These are phyloP conservation scores for Ispidina picta DNA, from an alignment of 2,797 vertebrate genomes.

Conservation along the genomic window DNA sequence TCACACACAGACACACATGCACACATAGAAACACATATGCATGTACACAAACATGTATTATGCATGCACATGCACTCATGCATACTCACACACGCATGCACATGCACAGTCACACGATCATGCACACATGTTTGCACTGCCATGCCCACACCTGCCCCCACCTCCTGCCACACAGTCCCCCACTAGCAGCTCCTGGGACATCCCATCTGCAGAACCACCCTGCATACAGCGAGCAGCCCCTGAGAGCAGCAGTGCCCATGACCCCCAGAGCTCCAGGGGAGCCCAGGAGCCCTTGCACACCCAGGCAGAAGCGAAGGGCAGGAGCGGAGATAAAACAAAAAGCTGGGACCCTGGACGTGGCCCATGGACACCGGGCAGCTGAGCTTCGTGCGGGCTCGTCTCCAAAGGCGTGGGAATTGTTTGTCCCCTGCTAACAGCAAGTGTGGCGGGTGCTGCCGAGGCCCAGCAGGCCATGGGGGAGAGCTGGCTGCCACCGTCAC, in stretches of 20 bases:
- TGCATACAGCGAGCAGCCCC: fast-evolving
- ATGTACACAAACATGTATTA: too few species aligned
- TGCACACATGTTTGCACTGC: too few species aligned
- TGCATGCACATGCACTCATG: background rate
- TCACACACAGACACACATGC: background rate
- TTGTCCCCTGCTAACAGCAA: background rate
- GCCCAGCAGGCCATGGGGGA: background rate
- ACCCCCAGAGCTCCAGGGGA: fast-evolving
- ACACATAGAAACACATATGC: too few species aligned
- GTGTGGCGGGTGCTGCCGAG: background rate
- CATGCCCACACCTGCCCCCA: too few species aligned
- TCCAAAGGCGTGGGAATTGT: background rate
- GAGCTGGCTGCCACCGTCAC: background rate
- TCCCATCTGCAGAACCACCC: background rate
- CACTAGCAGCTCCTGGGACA: fast-evolving
- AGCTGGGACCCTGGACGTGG: fast-evolving
- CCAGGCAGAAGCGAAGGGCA: fast-evolving
- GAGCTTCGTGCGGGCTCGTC: fast-evolving
- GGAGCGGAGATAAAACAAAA: fast-evolving
- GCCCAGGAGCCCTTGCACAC: fast-evolving
- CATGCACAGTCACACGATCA: fast-evolving
- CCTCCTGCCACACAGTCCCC: background rate
- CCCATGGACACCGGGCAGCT: fast-evolving
- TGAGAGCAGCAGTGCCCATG: fast-evolving
- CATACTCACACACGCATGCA: too few species aligned